Base-by-base conservation (phyloP, 2,888 invertebrate species). In the Mesodorylaimus sp. region DNA sequence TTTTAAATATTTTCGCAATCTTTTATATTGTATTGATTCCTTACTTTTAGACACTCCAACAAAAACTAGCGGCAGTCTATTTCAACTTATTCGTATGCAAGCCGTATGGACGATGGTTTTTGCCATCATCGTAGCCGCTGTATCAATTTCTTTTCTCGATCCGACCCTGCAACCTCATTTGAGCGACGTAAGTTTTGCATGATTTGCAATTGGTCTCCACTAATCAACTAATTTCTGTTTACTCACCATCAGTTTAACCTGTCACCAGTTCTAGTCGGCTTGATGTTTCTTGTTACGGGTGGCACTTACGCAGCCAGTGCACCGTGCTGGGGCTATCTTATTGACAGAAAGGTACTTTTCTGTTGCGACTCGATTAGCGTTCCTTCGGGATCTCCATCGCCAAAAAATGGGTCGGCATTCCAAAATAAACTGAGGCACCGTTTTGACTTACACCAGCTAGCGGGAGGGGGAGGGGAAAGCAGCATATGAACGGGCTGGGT, bases 91-190 rank as follows among this genome's bases (percentile, higher is more conserved):
- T 13, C 47, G 54, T 19, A 54, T 59, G 7, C 59, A 60, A 3
- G 52, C 55, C 3, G 52, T 61, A 2, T 38, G 58, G 1, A 47
- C 64, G 3, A 59, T 59, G 47, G 54, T 55, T 46, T 25, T 60
- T 5, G 57, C 57, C 19, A 55, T 59, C 5, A 45, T 59, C 3
- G 57, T 66, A 2, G 64, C 65, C 10, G 66, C 68, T 10, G 57
- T 64, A 10, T 60, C 61, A 1, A 53, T 64, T 2, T 66, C 67
- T 2, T 89, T 86, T 67, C 72, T 88, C 23, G 82, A 84, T 64
- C 86, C 88, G 0, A 87, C 87, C 0, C 71, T 89, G 24, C 84
- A 87, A 58, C 83, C 83, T 0, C 88, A 88, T 71, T 72, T 89
- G n/a, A 67, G 81, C 55, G 73, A 75, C 68, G 76, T 77, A 66